A percentile compares a stretch with the other conserved stretches of the same genome.
Conservation (phyloP, 2,888 invertebrate species). For the Ceramica pisi region DNA sequence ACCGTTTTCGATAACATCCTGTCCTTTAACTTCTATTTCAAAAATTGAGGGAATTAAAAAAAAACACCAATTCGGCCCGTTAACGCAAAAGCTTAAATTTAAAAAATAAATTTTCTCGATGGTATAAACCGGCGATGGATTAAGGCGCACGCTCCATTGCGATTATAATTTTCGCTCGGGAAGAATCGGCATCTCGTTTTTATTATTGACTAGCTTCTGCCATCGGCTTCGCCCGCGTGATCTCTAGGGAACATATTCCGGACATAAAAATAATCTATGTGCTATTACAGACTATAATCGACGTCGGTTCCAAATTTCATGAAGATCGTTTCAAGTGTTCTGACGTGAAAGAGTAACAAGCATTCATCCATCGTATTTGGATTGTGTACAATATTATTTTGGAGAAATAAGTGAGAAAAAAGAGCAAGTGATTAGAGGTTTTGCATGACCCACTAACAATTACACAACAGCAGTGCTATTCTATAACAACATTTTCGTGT, state of each 20-base stretch:
- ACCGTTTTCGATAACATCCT: not conserved
- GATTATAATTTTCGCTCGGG: slow-evolving; percentile 82
- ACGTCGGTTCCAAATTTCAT: too few relatives aligned
- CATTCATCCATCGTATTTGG: too few relatives aligned
- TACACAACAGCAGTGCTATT: too few relatives aligned
- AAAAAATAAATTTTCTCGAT: slow-evolving; percentile 67
- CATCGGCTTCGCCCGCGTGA: too few relatives aligned
- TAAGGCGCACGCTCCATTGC: slow-evolving; percentile 87
- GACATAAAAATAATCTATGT: too few relatives aligned
- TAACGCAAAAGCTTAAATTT: slow-evolving; percentile 47
- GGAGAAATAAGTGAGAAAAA: not conserved
- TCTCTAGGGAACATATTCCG: too few relatives aligned
- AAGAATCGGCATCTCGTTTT: slow-evolving; percentile 72
- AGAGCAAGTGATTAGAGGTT: too few relatives aligned
- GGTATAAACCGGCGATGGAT: slow-evolving; percentile 79
- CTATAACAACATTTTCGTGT: too few relatives aligned
- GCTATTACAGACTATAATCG: too few relatives aligned
- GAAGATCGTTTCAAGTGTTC: too few relatives aligned
- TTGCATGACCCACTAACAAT: too few relatives aligned
- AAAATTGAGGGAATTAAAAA: slow-evolving; percentile 33
- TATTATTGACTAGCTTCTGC: slow-evolving; percentile 33
- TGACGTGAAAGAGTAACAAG: too few relatives aligned
- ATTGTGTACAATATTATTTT: not conserved
- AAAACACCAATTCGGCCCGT: slow-evolving; percentile 33
- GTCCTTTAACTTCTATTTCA: slow-evolving; percentile 2